Percentiles rank a stretch among this genome's conserved stretches.
Evolutionary conservation across 2,797 vertebrate genomes (phyloP).

Genomic region (Myotis daubentonii): DNA sequence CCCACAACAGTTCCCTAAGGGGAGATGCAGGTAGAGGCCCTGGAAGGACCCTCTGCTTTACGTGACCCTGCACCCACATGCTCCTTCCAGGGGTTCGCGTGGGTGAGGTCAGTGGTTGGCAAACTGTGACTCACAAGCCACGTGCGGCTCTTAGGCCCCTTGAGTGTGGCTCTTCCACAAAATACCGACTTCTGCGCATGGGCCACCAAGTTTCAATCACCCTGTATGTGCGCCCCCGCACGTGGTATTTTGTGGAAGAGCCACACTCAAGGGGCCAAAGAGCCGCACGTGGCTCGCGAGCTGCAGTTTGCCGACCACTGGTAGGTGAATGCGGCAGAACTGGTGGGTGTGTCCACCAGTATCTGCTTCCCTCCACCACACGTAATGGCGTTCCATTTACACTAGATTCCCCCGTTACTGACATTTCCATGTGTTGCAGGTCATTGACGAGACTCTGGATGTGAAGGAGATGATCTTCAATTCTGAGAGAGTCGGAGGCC

Average conservation of each 20-base stretch:
- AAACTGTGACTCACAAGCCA: no score
- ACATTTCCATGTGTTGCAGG: slow-evolving; percentile 85
- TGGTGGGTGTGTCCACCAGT: neutral
- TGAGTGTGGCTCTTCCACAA: no score
- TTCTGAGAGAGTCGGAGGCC: slow-evolving; percentile 94
- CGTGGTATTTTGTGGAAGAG: no score
- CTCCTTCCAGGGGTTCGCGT: neutral
- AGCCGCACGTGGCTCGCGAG: no score
- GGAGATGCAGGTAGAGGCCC: neutral
- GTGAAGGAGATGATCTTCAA: slow-evolving; percentile 96
- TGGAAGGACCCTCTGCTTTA: fast-evolving
- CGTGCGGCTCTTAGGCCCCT: no score
- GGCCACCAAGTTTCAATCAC: no score
- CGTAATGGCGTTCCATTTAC: no score
- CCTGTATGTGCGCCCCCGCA: no score
- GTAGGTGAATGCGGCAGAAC: neutral
- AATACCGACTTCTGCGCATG: no score
- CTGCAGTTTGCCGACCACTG: no score
- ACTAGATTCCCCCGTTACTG: neutral
- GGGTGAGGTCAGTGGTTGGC: neutral
- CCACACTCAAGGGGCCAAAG: no score
- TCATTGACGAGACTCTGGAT: slow-evolving; percentile 97
- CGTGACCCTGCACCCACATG: no score
- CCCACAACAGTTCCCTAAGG: neutral
- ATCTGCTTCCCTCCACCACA: neutral